phyloP scores from a whole-genome alignment of 2,113 vertebrate genomes.

The Hemiscyllium ocellatum region DNA sequence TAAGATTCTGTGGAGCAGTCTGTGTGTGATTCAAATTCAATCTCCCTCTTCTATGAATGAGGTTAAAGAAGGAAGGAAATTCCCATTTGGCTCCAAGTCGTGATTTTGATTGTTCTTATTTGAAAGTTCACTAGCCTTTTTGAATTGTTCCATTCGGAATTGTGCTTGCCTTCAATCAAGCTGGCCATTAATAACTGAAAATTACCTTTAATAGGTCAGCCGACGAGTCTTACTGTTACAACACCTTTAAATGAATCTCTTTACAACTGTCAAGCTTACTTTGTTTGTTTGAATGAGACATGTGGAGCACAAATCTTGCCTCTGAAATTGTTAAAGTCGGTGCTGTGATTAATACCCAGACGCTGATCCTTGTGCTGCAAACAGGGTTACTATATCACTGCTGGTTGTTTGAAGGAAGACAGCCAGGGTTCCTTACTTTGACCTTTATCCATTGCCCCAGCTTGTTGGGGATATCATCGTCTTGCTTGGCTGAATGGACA shows the following conservation, averaged over 20 bases:
- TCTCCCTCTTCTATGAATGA: not conserved
- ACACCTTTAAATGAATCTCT: not conserved
- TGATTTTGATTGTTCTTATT: not conserved
- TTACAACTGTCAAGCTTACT: not conserved
- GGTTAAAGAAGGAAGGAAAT: not conserved
- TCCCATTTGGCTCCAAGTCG: not conserved
- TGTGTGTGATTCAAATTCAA: not conserved
- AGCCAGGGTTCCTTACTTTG: not conserved
- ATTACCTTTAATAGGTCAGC: not conserved
- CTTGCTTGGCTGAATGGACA: not conserved
- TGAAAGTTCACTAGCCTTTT: not conserved
- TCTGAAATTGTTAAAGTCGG: not conserved
- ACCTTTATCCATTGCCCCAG: not conserved
- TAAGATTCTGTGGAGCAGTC: conserved; percentile 60
- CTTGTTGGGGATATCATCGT: not conserved
- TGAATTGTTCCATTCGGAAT: not conserved
- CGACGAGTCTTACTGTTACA: not conserved
- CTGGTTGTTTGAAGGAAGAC: not conserved
- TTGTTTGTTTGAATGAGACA: not conserved
- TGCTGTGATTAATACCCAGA: not conserved
- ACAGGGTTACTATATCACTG: not conserved
- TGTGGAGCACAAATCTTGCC: not conserved
- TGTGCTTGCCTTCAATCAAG: not conserved
- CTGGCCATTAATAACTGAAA: not conserved
- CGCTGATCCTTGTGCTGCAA: not conserved